These are phyloP conservation scores for Phaonia tiefii DNA, from an alignment of 2,888 invertebrate species.

Conservation along the genomic window DNA sequence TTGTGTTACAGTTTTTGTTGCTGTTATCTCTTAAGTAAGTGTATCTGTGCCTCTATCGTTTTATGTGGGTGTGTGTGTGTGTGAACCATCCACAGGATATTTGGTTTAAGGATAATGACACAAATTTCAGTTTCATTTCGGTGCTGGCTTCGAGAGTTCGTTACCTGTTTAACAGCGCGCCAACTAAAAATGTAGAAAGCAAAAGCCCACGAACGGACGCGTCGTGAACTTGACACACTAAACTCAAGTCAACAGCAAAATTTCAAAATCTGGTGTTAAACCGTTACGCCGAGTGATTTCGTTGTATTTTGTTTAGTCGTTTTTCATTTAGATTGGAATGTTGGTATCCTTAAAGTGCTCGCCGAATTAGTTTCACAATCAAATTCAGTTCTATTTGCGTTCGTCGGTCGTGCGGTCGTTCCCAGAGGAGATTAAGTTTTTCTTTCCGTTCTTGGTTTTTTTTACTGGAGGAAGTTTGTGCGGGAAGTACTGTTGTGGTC, in stretches of 20 bases:
- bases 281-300: slow-evolving; percentile 57
- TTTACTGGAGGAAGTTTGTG: neutral
- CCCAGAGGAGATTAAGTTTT: slow-evolving; percentile 23
- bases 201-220: slow-evolving; percentile 42
- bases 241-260: slow-evolving; percentile 40
- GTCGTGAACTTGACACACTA: slow-evolving; percentile 65
- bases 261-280: slow-evolving; percentile 53
- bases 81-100: slow-evolving; percentile 60
- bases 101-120: slow-evolving; percentile 65
- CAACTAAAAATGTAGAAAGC: slow-evolving; percentile 33
- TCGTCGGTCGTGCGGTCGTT: neutral
- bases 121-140: slow-evolving; percentile 68
- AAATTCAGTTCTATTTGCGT: slow-evolving; percentile 21
- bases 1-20: slow-evolving; percentile 53
- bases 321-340: neutral
- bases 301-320: slow-evolving; percentile 4
- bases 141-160: slow-evolving; percentile 61
- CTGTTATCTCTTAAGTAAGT: slow-evolving; percentile 16
- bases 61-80: slow-evolving; percentile 17
- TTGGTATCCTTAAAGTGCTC: slow-evolving; percentile 22
- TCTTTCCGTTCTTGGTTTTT: neutral
- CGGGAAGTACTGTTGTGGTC: slow-evolving; percentile 39
- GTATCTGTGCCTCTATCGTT: too few species aligned
- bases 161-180: slow-evolving; percentile 44
- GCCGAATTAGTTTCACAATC: neutral